Percentiles rank a stretch among this genome's conserved stretches.
phyloP scores from a whole-genome alignment of 2,113 vertebrate genomes.

The Rhynchopsitta pachyrhyncha region DNA sequence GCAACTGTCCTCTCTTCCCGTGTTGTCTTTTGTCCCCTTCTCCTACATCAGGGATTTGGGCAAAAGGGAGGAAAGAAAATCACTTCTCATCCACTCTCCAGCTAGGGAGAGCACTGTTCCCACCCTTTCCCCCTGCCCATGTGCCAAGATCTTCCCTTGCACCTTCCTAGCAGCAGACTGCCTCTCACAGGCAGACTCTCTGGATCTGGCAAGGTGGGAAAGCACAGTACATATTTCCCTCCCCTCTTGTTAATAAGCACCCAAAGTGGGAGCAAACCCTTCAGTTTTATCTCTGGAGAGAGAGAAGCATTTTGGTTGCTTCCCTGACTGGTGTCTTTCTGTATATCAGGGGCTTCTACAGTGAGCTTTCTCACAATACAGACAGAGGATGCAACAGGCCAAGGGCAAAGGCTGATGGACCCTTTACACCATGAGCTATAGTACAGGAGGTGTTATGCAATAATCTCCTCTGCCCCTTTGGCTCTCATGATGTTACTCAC shows the following conservation, averaged over 20 bases:
- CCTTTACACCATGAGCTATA: not conserved
- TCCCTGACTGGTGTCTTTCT: not conserved
- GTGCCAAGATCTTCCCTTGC: not conserved
- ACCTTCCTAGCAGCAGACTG: not conserved
- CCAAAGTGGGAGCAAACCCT: not conserved
- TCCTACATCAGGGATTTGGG: not conserved
- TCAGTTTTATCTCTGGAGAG: not conserved
- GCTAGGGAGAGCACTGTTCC: not conserved
- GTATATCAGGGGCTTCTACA: not conserved
- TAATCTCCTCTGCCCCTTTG: not conserved
- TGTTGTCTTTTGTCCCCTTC: not conserved
- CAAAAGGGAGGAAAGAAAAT: not conserved
- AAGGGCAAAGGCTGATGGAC: not conserved
- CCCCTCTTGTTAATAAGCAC: not conserved
- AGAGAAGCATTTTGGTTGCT: not conserved
- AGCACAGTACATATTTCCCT: not conserved
- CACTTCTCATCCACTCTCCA: fast-evolving
- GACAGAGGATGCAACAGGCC: not conserved
- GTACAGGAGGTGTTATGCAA: not conserved
- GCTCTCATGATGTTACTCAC: not conserved
- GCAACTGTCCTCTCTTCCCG: not conserved
- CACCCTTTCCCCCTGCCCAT: not conserved
- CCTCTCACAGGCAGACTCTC: not conserved
- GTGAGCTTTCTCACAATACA: not conserved
- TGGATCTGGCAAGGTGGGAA: not conserved